Percentiles rank a stretch among this genome's conserved stretches.
phyloP scores from a whole-genome alignment of 2,888 invertebrate genomes.

The Pristionchus maxplancki region DNA sequence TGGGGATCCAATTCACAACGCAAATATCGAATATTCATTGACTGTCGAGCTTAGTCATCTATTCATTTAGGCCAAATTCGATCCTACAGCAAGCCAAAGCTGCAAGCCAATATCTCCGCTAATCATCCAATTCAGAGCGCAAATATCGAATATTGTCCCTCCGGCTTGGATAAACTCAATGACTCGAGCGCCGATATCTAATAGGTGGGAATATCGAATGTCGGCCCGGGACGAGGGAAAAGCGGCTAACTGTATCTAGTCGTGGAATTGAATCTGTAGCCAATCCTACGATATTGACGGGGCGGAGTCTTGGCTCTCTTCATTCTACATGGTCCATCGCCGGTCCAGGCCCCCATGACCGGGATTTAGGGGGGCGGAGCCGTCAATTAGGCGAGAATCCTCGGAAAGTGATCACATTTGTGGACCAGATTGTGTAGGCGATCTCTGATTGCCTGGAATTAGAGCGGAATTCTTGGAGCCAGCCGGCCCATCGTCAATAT shows the following conservation, averaged over 20 bases:
- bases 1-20: no score
- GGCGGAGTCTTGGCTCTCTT: background rate
- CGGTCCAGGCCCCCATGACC: no score
- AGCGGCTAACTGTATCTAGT: background rate
- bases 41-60: background rate
- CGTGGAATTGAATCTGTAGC: background rate
- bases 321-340: background rate
- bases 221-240: background rate
- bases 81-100: background rate
- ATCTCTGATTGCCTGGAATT: constrained; percentile 34
- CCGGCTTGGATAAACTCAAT: background rate
- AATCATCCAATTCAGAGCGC: background rate
- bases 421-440: background rate
- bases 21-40: no score
- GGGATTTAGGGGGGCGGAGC: background rate
- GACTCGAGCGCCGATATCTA: background rate
- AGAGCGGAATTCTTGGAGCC: background rate
- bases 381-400: constrained; percentile 18
- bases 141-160: background rate
- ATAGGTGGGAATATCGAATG: constrained; percentile 13
- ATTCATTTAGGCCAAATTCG: background rate
- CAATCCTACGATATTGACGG: background rate
- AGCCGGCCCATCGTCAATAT: background rate
- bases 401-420: background rate
- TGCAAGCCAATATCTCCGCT: background rate